Percentiles rank a stretch among this genome's conserved stretches.
Evolutionary conservation across 2,797 vertebrate species (phyloP).

Genomic region (Saxicola maurus): DNA sequence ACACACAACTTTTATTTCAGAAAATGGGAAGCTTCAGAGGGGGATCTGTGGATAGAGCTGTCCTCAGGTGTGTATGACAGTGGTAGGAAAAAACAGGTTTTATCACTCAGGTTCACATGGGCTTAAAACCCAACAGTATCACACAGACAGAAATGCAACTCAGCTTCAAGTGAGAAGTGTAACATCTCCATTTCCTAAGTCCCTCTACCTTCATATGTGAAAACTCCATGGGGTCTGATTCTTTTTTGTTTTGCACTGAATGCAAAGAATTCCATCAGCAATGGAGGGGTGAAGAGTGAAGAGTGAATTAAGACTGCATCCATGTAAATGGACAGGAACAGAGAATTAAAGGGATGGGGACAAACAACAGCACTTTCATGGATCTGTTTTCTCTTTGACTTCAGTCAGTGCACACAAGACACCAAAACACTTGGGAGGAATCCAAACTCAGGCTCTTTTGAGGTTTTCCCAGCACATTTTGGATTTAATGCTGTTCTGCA

Average conservation of each 20-base stretch:
- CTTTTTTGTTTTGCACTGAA: not conserved
- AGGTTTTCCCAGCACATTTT: not conserved
- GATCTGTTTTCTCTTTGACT: not conserved
- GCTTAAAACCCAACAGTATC: not conserved
- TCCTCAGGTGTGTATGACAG: not conserved
- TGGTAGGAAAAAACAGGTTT: not conserved
- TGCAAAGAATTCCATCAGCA: not conserved
- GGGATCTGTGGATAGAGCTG: not conserved
- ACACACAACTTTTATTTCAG: not conserved
- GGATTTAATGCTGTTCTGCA: not conserved
- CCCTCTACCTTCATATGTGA: not conserved
- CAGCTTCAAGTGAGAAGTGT: not conserved
- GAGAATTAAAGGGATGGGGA: not conserved
- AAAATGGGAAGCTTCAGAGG: not conserved
- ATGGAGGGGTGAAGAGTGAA: not conserved
- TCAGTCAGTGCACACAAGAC: not conserved
- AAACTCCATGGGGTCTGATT: rapidly evolving
- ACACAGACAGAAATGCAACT: not conserved
- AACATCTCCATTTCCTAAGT: not conserved
- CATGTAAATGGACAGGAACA: not conserved
- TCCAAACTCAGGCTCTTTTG: not conserved
- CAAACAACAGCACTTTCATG: not conserved
- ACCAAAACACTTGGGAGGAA: not conserved
- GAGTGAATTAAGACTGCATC: not conserved
- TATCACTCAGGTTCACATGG: not conserved